A percentile compares a stretch with the other conserved stretches of the same genome.
Evolutionary conservation across 2,113 vertebrate genomes (phyloP).

Genomic region (Calonectris borealis): DNA sequence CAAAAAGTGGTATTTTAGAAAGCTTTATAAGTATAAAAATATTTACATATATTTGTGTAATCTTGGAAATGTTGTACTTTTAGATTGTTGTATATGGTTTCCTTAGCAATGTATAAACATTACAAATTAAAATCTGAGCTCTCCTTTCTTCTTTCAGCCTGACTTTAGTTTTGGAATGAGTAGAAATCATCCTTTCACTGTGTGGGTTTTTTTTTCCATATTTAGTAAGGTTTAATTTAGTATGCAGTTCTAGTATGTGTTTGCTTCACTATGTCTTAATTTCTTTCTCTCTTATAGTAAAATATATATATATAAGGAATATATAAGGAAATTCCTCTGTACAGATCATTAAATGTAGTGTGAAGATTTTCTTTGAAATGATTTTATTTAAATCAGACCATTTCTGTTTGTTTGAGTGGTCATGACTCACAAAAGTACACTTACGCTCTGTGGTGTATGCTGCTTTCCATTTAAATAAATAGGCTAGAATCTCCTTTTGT

Average conservation of each 20-base stretch:
- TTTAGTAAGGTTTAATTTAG: background rate
- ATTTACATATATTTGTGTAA: background rate
- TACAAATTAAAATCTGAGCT: background rate
- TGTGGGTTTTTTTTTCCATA: background rate
- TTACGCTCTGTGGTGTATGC: no score
- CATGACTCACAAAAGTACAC: background rate
- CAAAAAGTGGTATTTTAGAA: background rate
- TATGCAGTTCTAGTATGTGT: background rate
- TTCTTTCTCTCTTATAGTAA: background rate
- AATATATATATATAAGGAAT: background rate
- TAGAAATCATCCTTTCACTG: background rate
- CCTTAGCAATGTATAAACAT: constrained; percentile 32
- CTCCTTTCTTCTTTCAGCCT: background rate
- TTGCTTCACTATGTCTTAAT: background rate
- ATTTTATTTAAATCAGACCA: background rate
- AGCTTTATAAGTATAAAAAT: background rate
- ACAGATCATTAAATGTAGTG: background rate
- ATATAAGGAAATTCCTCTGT: background rate
- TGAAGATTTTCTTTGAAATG: background rate
- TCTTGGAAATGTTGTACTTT: background rate
- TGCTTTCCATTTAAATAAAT: background rate
- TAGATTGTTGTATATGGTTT: background rate
- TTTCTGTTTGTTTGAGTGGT: background rate
- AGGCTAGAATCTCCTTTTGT: background rate
- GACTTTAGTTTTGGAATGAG: background rate